These are phyloP conservation scores for Halcyon smyrnensis DNA, from an alignment of 2,797 vertebrate species.

Conservation along the genomic window DNA sequence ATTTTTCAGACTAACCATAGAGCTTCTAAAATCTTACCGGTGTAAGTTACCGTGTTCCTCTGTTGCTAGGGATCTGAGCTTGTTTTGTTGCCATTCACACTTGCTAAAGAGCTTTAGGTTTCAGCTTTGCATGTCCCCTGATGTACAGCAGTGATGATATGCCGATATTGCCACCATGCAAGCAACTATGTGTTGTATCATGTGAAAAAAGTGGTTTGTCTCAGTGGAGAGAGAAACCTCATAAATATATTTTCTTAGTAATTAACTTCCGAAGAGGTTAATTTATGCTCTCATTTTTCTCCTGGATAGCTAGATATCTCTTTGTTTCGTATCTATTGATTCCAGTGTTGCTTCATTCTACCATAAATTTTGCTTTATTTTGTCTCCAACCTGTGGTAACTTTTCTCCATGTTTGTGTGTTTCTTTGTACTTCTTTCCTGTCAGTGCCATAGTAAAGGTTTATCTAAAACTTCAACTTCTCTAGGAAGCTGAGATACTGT, in stretches of 20 bases:
- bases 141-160: not conserved
- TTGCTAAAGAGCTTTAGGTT: not conserved
- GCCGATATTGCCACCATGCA: not conserved
- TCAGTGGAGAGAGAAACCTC: not conserved
- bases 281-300: not conserved
- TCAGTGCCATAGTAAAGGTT: not conserved
- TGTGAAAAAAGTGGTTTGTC: not conserved
- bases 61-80: not conserved
- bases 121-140: not conserved
- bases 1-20: fast-evolving
- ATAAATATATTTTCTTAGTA: not conserved
- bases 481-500: not conserved
- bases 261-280: not conserved
- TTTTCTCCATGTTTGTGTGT: not conserved
- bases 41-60: not conserved
- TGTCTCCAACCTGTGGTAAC: not conserved
- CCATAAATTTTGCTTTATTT: not conserved
- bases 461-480: not conserved
- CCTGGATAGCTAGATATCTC: not conserved
- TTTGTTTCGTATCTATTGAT: not conserved
- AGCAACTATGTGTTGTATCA: not conserved
- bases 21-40: not conserved
- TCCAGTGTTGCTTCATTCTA: not conserved
- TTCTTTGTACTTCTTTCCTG: not conserved
- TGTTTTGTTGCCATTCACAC: not conserved